Conservation (phyloP, 2,888 invertebrate genomes). For the Alentia gelatinosa region DNA sequence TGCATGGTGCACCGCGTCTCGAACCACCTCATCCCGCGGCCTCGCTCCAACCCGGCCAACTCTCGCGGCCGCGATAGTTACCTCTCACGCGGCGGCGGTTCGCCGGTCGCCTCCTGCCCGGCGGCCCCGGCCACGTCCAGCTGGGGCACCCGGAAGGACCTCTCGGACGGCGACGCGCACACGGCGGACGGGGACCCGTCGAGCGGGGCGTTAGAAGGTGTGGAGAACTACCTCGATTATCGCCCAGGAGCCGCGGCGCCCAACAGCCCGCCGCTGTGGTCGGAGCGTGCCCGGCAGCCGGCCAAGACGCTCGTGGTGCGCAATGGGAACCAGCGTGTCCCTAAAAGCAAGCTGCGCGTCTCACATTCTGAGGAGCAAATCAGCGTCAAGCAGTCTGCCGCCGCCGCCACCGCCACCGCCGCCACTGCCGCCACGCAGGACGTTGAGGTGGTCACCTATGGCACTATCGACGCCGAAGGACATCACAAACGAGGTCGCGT, state of each 20-base stretch:
- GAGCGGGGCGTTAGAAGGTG: neutral
- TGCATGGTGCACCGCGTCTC: constrained; percentile 41
- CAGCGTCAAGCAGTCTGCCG: neutral
- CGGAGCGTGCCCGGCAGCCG: neutral
- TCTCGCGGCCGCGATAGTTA: neutral
- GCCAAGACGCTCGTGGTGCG: neutral
- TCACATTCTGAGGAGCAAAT: constrained; percentile 20
- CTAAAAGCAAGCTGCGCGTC: neutral
- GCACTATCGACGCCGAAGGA: neutral
- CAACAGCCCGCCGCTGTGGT: constrained; percentile 18
- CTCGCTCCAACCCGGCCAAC: neutral
- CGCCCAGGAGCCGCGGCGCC: neutral
- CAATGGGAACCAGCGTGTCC: neutral
- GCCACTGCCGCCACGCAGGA: neutral
- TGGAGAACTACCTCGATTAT: neutral
- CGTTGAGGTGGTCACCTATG: constrained; percentile 7
- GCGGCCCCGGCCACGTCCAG: neutral
- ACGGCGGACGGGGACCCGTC: neutral
- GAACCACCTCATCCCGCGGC: constrained; percentile 5
- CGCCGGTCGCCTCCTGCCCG: neutral
- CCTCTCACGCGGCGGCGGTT: neutral
- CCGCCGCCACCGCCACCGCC: neutral
- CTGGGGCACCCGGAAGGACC: neutral
- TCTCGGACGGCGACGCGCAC: neutral
- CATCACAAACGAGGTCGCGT: neutral